Evolutionary conservation across 2,888 invertebrate species (phyloP).

Genomic region (Chorisops tibialis): DNA sequence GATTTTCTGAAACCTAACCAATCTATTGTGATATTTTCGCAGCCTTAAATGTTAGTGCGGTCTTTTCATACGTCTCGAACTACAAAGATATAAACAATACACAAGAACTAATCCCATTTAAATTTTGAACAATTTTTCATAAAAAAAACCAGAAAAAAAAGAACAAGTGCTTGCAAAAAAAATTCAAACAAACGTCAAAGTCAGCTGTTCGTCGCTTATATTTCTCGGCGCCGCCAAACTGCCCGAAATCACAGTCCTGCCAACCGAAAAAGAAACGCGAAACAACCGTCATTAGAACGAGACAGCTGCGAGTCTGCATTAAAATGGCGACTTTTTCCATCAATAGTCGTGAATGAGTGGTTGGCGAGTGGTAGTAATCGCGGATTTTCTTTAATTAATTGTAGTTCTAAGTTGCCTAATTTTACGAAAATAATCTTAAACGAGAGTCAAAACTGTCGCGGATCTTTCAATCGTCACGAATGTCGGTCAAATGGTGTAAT

Average conservation of each 20-base stretch:
- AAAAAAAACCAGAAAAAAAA: no score
- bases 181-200: conserved; percentile 27
- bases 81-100: no score
- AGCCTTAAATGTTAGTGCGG: no score
- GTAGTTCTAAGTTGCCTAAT: conserved; percentile 23
- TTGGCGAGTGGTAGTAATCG: conserved; percentile 19
- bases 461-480: neutral
- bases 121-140: no score
- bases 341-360: conserved; percentile 21
- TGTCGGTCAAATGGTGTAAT: conserved; percentile 12
- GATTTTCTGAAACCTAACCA: no score
- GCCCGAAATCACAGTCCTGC: conserved; percentile 7
- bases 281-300: conserved; percentile 28
- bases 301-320: conserved; percentile 11
- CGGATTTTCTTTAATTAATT: conserved; percentile 13
- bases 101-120: no score
- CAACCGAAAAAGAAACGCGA: conserved; percentile 4
- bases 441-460: neutral
- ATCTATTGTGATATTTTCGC: no score
- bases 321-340: conserved; percentile 33
- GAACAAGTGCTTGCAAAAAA: no score
- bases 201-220: conserved; percentile 17
- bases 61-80: no score
- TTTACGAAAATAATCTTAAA: neutral
- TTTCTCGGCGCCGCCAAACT: neutral